Evolutionary conservation across 1,140 invertebrate species (phyloP).

Genomic region (Aphidius gifuensis): DNA sequence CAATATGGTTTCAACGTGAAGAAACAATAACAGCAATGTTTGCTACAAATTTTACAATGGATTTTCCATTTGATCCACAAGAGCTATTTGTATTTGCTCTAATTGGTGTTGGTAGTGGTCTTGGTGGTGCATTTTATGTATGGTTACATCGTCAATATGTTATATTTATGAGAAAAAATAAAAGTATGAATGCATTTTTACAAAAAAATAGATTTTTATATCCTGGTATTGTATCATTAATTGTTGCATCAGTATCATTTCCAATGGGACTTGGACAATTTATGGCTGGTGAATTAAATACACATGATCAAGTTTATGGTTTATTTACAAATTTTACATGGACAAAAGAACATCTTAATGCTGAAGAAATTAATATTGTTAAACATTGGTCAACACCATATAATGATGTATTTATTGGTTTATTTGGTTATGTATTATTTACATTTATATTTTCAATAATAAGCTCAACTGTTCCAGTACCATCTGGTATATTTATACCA

Average conservation of each 20-base stretch:
- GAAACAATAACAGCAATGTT: slow-evolving; percentile 95
- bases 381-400: slow-evolving; percentile 84
- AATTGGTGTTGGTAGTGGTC: slow-evolving; percentile 85
- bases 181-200: slow-evolving; percentile 86
- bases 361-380: slow-evolving; percentile 81
- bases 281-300: slow-evolving; percentile 83
- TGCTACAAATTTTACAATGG: slow-evolving; percentile 89
- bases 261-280: slow-evolving; percentile 83
- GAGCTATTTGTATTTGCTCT: slow-evolving; percentile 92
- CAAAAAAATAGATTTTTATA: slow-evolving; percentile 95
- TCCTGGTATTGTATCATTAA: slow-evolving; percentile 78
- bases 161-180: slow-evolving; percentile 91
- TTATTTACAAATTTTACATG: slow-evolving; percentile 97
- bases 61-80: slow-evolving; percentile 97
- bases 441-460: slow-evolving; percentile 94
- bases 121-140: slow-evolving; percentile 91
- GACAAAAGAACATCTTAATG: slow-evolving; percentile 74
- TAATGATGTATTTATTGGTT: slow-evolving; percentile 82
- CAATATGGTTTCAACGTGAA: slow-evolving; percentile 92
- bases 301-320: slow-evolving; percentile 79
- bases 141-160: slow-evolving; percentile 92
- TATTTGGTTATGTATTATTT: slow-evolving; percentile 80
- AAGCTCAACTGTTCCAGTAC: slow-evolving; percentile 92
- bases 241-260: slow-evolving; percentile 82
- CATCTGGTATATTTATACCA: slow-evolving; percentile 93